Percentiles rank a stretch among this genome's conserved stretches.
phyloP scores from a whole-genome alignment of 2,888 invertebrate genomes.

The Lysandra bellargus region DNA sequence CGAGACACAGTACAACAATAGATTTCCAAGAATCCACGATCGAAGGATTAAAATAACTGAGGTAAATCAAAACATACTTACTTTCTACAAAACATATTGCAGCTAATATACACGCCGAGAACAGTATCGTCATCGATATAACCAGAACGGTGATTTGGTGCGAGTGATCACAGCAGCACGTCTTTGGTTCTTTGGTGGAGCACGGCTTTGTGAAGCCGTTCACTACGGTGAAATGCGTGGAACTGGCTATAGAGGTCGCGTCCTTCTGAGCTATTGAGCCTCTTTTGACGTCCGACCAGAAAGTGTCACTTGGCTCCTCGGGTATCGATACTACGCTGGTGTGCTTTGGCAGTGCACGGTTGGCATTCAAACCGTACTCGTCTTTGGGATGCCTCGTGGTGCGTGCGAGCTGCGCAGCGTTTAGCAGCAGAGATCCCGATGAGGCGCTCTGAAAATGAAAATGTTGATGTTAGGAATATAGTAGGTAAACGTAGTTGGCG shows the following conservation, averaged over 20 bases:
- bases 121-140: conserved; percentile 89
- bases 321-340: conserved; percentile 69
- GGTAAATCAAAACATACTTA: conserved; percentile 73
- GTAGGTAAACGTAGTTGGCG: neutral
- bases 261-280: conserved; percentile 79
- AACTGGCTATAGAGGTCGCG: conserved; percentile 88
- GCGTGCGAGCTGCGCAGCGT: conserved; percentile 86
- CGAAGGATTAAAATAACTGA: too few species aligned
- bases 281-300: conserved; percentile 74
- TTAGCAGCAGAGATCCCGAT: conserved; percentile 89
- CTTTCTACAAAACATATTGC: conserved; percentile 92
- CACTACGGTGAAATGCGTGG: conserved; percentile 92
- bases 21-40: too few species aligned
- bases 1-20: too few species aligned
- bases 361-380: conserved; percentile 53
- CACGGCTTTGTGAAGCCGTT: conserved; percentile 86
- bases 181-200: conserved; percentile 80
- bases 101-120: conserved; percentile 88
- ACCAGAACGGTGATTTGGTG: conserved; percentile 91
- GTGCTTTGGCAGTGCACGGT: conserved; percentile 48
- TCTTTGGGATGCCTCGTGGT: conserved; percentile 64
- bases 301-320: conserved; percentile 65
- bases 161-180: conserved; percentile 86
- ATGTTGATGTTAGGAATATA: neutral
- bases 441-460: conserved; percentile 85